Evolutionary conservation across 2,888 invertebrate genomes (phyloP).

Genomic region (Diadegma fenestrale): DNA sequence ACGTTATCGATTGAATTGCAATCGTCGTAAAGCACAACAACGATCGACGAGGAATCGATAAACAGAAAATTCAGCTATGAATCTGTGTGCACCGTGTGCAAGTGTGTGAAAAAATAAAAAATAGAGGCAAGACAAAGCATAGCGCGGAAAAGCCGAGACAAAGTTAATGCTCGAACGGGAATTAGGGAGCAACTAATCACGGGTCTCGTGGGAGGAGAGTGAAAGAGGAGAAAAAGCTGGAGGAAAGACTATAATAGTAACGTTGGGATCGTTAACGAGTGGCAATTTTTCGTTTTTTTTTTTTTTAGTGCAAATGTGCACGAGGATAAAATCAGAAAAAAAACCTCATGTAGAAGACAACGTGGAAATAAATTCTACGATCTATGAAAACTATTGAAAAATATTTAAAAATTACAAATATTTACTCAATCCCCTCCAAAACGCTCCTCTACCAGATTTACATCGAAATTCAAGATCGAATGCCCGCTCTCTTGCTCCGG

Average conservation of each 20-base stretch:
- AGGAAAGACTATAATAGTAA: conserved; percentile 45
- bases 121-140: conserved; percentile 48
- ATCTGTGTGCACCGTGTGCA: neutral
- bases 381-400: conserved; percentile 23
- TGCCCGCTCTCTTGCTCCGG: too few species aligned
- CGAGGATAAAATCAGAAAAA: conserved; percentile 42
- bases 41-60: neutral
- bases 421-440: neutral
- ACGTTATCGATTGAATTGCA: neutral
- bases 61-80: conserved; percentile 5
- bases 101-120: neutral
- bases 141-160: conserved; percentile 50
- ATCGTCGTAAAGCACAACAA: neutral
- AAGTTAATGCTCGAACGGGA: conserved; percentile 71
- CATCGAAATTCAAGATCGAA: too few species aligned
- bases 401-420: neutral
- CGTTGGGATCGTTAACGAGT: conserved; percentile 33
- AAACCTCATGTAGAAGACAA: conserved; percentile 18
- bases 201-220: conserved; percentile 57
- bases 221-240: conserved; percentile 17
- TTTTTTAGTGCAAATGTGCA: conserved; percentile 23
- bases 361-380: conserved; percentile 29
- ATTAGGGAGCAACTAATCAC: conserved; percentile 72
- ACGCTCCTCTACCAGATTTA: too few species aligned
- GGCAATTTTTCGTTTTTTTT: conserved; percentile 30